Percentiles rank a stretch among this genome's conserved stretches.
Evolutionary conservation across 2,888 invertebrate species (phyloP).

Genomic region (Nesidiocoris tenuis): DNA sequence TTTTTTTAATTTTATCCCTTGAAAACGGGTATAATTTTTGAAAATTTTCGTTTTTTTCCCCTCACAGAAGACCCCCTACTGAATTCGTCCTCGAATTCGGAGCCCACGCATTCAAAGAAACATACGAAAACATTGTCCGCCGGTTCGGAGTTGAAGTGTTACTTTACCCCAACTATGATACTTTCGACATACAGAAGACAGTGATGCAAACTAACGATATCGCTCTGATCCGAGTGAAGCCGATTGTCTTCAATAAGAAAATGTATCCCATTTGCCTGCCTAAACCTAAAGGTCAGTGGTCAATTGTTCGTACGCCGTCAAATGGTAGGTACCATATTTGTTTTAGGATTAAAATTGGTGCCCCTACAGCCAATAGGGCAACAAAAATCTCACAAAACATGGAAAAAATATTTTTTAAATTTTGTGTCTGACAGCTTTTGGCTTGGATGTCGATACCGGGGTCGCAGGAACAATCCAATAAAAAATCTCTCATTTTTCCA

Average conservation of each 20-base stretch:
- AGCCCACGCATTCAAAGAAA: neutral
- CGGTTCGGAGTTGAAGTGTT: too few relatives aligned
- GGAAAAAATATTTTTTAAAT: neutral
- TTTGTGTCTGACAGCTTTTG: too few relatives aligned
- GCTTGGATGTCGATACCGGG: too few relatives aligned
- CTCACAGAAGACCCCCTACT: neutral
- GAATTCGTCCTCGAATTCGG: conserved; percentile 1
- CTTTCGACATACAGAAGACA: neutral
- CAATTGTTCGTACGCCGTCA: neutral
- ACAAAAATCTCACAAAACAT: neutral
- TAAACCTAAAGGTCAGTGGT: neutral
- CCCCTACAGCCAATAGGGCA: too few relatives aligned
- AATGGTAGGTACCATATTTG: neutral
- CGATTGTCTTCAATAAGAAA: neutral
- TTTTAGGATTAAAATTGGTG: neutral
- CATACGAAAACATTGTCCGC: neutral
- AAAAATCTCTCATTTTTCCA: too few relatives aligned
- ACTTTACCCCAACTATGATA: neutral
- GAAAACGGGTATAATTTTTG: too few relatives aligned
- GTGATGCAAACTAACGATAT: conserved; percentile 19
- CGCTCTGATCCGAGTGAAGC: neutral
- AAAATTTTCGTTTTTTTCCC: too few relatives aligned
- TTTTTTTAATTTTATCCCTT: too few relatives aligned
- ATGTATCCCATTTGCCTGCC: conserved; percentile 13
- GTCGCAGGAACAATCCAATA: too few relatives aligned